Percentiles rank a stretch among this genome's conserved stretches.
These are phyloP conservation scores for Eumeta japonica DNA, from an alignment of 1,140 invertebrate genomes.

Conservation along the genomic window DNA sequence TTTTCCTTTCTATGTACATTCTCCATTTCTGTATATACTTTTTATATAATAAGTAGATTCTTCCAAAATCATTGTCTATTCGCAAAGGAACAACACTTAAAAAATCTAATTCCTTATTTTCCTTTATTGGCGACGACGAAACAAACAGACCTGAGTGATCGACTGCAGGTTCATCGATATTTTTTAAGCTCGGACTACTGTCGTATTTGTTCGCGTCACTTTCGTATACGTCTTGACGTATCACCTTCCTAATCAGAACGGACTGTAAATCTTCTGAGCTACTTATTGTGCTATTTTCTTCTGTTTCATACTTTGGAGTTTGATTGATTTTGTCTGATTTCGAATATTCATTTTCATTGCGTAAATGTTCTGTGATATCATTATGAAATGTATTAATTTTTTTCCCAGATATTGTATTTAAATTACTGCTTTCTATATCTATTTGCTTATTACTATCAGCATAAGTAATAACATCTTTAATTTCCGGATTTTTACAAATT, in stretches of 20 bases:
- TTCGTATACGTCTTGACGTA: slow-evolving; percentile 12
- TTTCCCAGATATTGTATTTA: too few relatives aligned
- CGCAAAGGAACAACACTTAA: slow-evolving; percentile 21
- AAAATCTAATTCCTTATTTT: slow-evolving; percentile 12
- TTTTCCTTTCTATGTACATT: slow-evolving; percentile 17
- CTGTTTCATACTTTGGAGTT: too few relatives aligned
- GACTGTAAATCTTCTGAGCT: slow-evolving; percentile 34
- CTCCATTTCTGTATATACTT: slow-evolving; percentile 36
- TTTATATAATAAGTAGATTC: slow-evolving; percentile 18
- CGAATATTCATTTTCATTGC: too few relatives aligned
- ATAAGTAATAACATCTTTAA: too few relatives aligned
- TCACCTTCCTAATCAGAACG: slow-evolving; percentile 36
- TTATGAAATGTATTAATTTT: too few relatives aligned
- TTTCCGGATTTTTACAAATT: too few relatives aligned
- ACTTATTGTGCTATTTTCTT: too few relatives aligned
- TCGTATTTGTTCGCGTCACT: neutral
- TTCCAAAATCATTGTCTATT: slow-evolving; percentile 16
- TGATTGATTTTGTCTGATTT: slow-evolving; percentile 10
- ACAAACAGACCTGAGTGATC: slow-evolving; percentile 1
- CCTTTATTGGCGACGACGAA: neutral
- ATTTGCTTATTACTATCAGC: too few relatives aligned
- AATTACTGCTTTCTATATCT: too few relatives aligned
- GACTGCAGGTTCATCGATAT: neutral
- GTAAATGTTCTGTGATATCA: too few relatives aligned
- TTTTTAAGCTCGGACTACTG: too few relatives aligned